Evolutionary conservation across 1,140 invertebrate genomes (phyloP).

Genomic region (Cheumatopsyche charites): DNA sequence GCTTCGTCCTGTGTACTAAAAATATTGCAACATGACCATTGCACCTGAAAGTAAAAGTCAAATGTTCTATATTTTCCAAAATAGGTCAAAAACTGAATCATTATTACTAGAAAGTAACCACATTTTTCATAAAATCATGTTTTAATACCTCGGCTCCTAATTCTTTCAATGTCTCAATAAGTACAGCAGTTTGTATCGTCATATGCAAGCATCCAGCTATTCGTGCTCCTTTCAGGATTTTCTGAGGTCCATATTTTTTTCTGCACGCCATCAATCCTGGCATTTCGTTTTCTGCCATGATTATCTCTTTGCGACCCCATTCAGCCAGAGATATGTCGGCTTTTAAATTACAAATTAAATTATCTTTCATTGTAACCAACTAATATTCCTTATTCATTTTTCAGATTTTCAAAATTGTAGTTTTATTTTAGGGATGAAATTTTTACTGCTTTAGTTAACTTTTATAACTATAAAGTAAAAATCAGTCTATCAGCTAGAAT

Average conservation of each 20-base stretch:
- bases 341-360: constrained; percentile 54
- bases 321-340: constrained; percentile 89
- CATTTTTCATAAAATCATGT: too few relatives aligned
- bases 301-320: constrained; percentile 96
- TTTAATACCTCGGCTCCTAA: constrained; percentile 96
- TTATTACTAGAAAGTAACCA: too few relatives aligned
- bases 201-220: constrained; percentile 98
- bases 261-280: constrained; percentile 96
- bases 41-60: constrained; percentile 74
- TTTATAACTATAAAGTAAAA: too few relatives aligned
- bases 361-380: too few relatives aligned
- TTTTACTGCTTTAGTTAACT: too few relatives aligned
- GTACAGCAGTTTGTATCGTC: constrained; percentile 99
- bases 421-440: too few relatives aligned
- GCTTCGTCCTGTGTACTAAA: constrained; percentile 98
- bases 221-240: constrained; percentile 91
- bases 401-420: too few relatives aligned
- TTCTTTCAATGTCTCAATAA: constrained; percentile 96
- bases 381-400: too few relatives aligned
- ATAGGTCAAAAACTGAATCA: too few relatives aligned
- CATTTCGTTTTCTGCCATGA: constrained; percentile 99
- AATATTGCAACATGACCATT: constrained; percentile 99
- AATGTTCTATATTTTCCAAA: too few relatives aligned
- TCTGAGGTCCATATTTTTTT: constrained; percentile 84
- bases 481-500: too few relatives aligned